Conservation (phyloP, 2,797 vertebrate genomes). For the Phalanger gymnotis region DNA sequence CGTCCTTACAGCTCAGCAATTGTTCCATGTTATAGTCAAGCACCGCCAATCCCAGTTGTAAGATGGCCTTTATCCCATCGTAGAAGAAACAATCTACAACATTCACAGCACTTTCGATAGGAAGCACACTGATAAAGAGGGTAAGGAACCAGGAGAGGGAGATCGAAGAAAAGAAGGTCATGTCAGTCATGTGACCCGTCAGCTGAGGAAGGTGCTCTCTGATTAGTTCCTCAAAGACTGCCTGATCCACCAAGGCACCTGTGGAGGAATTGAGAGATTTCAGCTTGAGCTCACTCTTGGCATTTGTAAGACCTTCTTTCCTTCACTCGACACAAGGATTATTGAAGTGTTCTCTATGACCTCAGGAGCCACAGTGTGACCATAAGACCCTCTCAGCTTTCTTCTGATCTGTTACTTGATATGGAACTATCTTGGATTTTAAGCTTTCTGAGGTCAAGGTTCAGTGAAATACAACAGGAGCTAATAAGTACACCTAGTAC, state of each 20-base stretch:
- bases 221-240: slow-evolving; percentile 98
- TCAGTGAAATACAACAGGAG: slow-evolving; percentile 37
- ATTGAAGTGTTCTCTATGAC: not conserved
- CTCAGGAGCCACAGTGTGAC: not conserved
- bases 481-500: slow-evolving; percentile 36
- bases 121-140: slow-evolving; percentile 97
- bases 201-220: slow-evolving; percentile 94
- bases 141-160: slow-evolving; percentile 99
- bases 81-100: slow-evolving; percentile 99
- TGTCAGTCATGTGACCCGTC: slow-evolving; percentile 96
- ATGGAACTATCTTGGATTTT: slow-evolving; percentile 44
- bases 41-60: slow-evolving; percentile 95
- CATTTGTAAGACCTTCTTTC: slow-evolving; percentile 38
- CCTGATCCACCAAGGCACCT: slow-evolving; percentile 99
- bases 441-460: slow-evolving; percentile 32
- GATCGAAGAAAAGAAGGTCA: slow-evolving; percentile 98
- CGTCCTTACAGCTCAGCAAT: slow-evolving; percentile 93
- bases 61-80: slow-evolving; percentile 95
- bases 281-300: slow-evolving; percentile 27
- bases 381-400: not conserved
- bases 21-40: slow-evolving; percentile 96
- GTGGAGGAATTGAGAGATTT: slow-evolving; percentile 65
- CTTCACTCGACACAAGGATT: not conserved
- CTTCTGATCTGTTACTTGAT: slow-evolving; percentile 14
- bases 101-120: slow-evolving; percentile 97